phyloP scores from a whole-genome alignment of 2,113 vertebrate species.

The Stercorarius parasiticus region DNA sequence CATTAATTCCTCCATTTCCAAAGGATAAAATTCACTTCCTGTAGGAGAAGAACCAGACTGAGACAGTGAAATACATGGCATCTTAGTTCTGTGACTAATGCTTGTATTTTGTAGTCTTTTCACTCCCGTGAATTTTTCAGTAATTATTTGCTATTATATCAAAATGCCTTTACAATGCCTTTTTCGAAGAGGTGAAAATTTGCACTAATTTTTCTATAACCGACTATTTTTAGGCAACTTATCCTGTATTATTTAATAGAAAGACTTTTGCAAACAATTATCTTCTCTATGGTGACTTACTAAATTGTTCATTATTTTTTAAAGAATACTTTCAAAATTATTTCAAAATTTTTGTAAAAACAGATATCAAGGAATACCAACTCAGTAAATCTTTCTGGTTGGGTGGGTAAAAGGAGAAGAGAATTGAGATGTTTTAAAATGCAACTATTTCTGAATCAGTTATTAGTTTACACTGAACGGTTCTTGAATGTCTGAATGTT shows the following conservation, averaged over 20 bases:
- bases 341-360: background rate
- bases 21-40: background rate
- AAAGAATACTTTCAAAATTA: background rate
- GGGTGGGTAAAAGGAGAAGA: background rate
- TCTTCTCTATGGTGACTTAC: background rate
- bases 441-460: background rate
- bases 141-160: background rate
- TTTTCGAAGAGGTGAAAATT: background rate
- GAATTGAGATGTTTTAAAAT: background rate
- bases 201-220: background rate
- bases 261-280: background rate
- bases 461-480: background rate
- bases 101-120: background rate
- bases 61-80: background rate
- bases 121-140: background rate
- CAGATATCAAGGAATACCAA: background rate
- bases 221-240: background rate
- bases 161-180: background rate
- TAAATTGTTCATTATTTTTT: background rate
- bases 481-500: background rate
- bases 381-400: background rate
- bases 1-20: background rate
- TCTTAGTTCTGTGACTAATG: background rate
- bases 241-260: background rate
- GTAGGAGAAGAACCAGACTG: background rate